Evolutionary conservation across 1,140 invertebrate genomes (phyloP).

Genomic region (Coelopa frigida): DNA sequence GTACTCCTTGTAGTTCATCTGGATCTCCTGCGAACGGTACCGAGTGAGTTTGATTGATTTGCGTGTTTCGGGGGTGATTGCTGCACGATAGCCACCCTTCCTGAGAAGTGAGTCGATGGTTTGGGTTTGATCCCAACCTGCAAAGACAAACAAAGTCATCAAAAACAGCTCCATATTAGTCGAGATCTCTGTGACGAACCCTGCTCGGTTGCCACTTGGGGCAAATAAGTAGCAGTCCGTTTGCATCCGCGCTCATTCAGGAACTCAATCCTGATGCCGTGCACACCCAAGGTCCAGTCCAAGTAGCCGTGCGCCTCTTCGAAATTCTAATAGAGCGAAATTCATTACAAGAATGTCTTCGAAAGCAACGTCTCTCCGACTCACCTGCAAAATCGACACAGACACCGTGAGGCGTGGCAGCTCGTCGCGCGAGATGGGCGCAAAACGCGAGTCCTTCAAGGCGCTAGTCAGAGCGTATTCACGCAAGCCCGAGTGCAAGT

Average conservation of each 20-base stretch:
- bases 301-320: constrained; percentile 91
- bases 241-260: constrained; percentile 90
- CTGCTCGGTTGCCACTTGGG: constrained; percentile 95
- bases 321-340: constrained; percentile 63
- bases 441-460: constrained; percentile 94
- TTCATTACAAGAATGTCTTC: background rate
- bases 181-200: constrained; percentile 50
- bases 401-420: constrained; percentile 86
- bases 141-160: constrained; percentile 21
- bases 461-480: constrained; percentile 98
- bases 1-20: constrained; percentile 43
- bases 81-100: constrained; percentile 92
- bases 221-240: constrained; percentile 94
- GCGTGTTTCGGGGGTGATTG: constrained; percentile 80
- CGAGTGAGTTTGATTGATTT: constrained; percentile 86
- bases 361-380: too few species aligned
- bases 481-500: constrained; percentile 64
- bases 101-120: constrained; percentile 95
- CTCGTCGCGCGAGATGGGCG: constrained; percentile 91
- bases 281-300: constrained; percentile 95
- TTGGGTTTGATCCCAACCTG: constrained; percentile 94
- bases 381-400: constrained; percentile 89
- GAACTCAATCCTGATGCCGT: constrained; percentile 98
- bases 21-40: constrained; percentile 67
- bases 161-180: background rate